Evolutionary conservation across 2,797 vertebrate genomes (phyloP), one percentile per base, ranked within the genome.

Genomic region (Lithobates pipiens): DNA sequence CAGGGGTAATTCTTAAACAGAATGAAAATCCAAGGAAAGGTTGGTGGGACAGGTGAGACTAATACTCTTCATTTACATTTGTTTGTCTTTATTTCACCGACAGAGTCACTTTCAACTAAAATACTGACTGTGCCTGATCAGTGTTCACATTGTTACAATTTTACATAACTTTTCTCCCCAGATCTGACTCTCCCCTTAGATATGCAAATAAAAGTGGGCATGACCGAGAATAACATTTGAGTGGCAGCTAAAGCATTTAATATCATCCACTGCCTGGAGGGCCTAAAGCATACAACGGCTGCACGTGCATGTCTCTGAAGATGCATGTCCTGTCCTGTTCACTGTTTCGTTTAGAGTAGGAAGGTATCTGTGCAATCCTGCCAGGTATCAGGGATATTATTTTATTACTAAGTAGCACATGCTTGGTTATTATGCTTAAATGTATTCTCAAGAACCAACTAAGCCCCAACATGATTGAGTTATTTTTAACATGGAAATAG

Each of bases 341-440:
- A 42, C 36, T 44, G 32, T 75, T 84, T 80, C 39, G 16, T 50
- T 29, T 32, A 5, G 32, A 67, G 44, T 39, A 34, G 32, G 61
- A 42, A 7, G 25, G 72, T 81, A 69, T 85, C 29, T 61, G 74
- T 21, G 23, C 18, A 73, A 69, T 81, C 11, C 25, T 81, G 77
- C 78, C 65, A 69, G 34, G 78, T 76, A 76, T 80, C 71, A 77
- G 76, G 63, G 73, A 81, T 81, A 6, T 57, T 57, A 67, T 80
- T 29, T 76, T 10, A 70, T 39, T 80, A 76, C 70, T 73, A 80
- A 29, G 21, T 36, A 54, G 50, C 72, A 79, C 54, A 54, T 65
- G 69, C 27, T 44, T 13, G 42, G 27, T 23, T 44, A 54, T 23
- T 32, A 36, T 42, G 34, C 27, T 23, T 44, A 74, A 39, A 61